Evolutionary conservation across 2,113 vertebrate species (phyloP), one percentile per base, ranked within the genome.

Genomic region (Tonatia bakeri): DNA sequence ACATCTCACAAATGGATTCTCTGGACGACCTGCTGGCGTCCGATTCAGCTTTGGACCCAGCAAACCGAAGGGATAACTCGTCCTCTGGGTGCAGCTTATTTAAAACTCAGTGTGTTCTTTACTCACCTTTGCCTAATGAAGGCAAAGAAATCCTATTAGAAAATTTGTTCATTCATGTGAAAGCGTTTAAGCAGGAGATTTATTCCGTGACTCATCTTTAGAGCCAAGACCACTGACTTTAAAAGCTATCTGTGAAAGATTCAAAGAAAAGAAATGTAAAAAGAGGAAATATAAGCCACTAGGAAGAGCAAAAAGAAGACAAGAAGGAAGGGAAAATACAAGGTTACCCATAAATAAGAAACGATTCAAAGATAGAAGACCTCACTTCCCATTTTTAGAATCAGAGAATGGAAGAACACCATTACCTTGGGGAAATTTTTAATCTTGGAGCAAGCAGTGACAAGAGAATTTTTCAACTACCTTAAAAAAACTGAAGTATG

Each of bases 391-490:
- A 33, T 98, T 98, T 97, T 90, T 98, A 31, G 91, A 98, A 69
- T 95, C 95, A 20, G 50, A 98, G 56, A 98, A 96, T 36, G 98
- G 97, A 70, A 96, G 20, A 80, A 98, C 98, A 90, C 38, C 98
- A 12, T 90, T 98, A 95, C 98, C 98, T 4, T 97, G 98, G 36
- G 90, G 31, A 98, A 98, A 98, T 98, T 98, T 95, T 97, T 98
- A 97, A 80, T 40, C 19, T 99, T 98, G 97, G 98, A 99, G 98
- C 96, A 98, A 98, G 98, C 97, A 67, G 97, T 98, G 96, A 91
- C 97, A 43, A 98, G 98, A 91, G 98, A 98, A 3, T 99, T 97
- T 97, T 98, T 99, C 40, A 98, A 97, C 59, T 98, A 98, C 19
- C 26, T 98, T 93, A 95, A 98, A 96, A 36, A 97, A n/a, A 31